Percentiles rank a stretch among this genome's conserved stretches.
phyloP scores from a whole-genome alignment of 2,797 vertebrate species.

The Apogon talboti region DNA sequence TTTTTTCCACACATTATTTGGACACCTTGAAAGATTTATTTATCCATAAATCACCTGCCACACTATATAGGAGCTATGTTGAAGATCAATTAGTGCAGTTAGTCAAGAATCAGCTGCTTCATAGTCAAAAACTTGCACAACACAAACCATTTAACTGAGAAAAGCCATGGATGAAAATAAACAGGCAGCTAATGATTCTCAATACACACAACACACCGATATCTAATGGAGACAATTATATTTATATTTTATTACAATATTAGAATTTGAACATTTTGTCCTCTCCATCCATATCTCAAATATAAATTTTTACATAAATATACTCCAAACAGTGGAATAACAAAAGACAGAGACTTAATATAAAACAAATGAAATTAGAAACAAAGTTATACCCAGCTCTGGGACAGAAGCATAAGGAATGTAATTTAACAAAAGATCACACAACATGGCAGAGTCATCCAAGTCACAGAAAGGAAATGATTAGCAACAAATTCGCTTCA shows the following conservation, averaged over 20 bases:
- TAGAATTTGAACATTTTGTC: constrained; percentile 69
- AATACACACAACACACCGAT: not conserved
- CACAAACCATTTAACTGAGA: constrained; percentile 12
- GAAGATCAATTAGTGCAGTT: no score
- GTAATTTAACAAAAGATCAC: constrained; percentile 44
- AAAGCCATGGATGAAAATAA: not conserved
- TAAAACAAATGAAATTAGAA: constrained; percentile 49
- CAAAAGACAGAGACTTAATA: constrained; percentile 63
- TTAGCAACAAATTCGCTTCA: constrained; percentile 13
- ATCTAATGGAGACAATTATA: constrained; percentile 45
- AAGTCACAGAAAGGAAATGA: constrained; percentile 4
- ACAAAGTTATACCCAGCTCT: constrained; percentile 55
- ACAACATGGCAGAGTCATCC: constrained; percentile 29
- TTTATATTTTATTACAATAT: constrained; percentile 76
- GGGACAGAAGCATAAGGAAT: constrained; percentile 62
- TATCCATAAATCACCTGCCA: no score
- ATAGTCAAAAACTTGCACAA: not conserved
- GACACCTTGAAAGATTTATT: no score
- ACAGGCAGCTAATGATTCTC: no score
- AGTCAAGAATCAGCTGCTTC: no score
- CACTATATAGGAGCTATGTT: no score
- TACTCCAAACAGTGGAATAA: constrained; percentile 69
- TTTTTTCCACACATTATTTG: no score
- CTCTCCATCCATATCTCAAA: constrained; percentile 54
- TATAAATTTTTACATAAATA: constrained; percentile 81